Evolutionary conservation across 2,797 vertebrate genomes (phyloP).

Genomic region (Myripristis murdjan): DNA sequence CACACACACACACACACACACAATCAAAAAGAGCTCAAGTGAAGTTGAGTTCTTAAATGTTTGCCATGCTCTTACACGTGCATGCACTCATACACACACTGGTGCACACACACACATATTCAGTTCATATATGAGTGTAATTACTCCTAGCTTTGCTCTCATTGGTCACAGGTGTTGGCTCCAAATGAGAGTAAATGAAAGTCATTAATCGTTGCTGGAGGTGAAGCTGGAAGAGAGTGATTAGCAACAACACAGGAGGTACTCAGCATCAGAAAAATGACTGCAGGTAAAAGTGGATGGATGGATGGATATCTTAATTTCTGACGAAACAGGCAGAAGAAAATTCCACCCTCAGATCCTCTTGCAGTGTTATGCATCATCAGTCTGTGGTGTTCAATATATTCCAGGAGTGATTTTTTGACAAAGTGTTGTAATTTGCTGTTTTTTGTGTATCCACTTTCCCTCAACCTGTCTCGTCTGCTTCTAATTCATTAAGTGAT

Average conservation of each 20-base stretch:
- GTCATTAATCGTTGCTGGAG: conserved; percentile 69
- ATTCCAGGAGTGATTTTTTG: too few relatives aligned
- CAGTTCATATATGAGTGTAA: conserved; percentile 45
- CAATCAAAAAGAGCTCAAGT: conserved; percentile 11
- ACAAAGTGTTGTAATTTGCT: too few relatives aligned
- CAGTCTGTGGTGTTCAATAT: too few relatives aligned
- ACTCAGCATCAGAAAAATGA: conserved; percentile 31
- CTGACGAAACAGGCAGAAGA: too few relatives aligned
- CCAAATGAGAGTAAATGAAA: conserved; percentile 72
- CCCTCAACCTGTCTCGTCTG: too few relatives aligned
- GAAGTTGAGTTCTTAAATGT: conserved; percentile 28
- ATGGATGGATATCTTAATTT: too few relatives aligned
- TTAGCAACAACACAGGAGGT: conserved; percentile 56
- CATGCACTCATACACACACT: background rate
- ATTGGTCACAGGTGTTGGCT: conserved; percentile 76
- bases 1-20: too few relatives aligned
- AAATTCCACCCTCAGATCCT: too few relatives aligned
- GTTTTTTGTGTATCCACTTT: too few relatives aligned
- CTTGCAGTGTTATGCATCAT: too few relatives aligned
- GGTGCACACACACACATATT: conserved; percentile 3
- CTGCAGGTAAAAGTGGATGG: conserved; percentile 25
- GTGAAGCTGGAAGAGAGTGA: conserved; percentile 62
- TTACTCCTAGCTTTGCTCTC: conserved; percentile 59
- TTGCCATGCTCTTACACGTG: background rate
- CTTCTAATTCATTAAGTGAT: too few relatives aligned